Evolutionary conservation across 2,113 vertebrate genomes (phyloP), one percentile per base, ranked within the genome.

Genomic region (Hiodon alosoides): DNA sequence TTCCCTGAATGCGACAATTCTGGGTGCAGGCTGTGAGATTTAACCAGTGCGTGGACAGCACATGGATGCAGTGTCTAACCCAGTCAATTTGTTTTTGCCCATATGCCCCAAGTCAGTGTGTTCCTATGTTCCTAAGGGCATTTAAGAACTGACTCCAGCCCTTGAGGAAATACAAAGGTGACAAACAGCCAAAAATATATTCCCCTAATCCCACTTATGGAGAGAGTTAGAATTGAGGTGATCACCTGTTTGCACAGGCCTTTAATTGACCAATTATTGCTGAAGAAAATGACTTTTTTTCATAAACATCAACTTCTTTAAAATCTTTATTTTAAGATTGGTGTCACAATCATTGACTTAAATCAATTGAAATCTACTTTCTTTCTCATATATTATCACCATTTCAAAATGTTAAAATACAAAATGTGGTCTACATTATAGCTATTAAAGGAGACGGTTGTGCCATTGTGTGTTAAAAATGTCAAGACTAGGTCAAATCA

Each of bases 101-200:
- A 31, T 31, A 31, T 31, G 2, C 31, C 31, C 31, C 31, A 31
- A 31, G 31, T 31, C 31, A 31, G 31, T 31, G 31, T 6, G 4
- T 47, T 10, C 14, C 11, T 62, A 62, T 53, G 60, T 11, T 60
- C 14, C 72, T 52, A 13, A 50, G 64, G 72, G 54, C 72, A 73
- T 31, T 31, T 71, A 60, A 71, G 48, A 71, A 71, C 55, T 7
- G 52, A 11, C 67, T 16, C 51, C n/a, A 4, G 14, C 5, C 14
- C 51, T n/a, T 13, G 16, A 11, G 16, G 60, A 53, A 65, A 47
- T 17, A 31, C 17, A 10, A 13, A 50, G 72, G 60, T 64, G 7
- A 64, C 60, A 73, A 17, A 53, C 8, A 16, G 60, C 60, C 14
- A 73, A 53, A 16, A 50, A 72, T 14, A 61, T 31, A 31, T 11